Base-by-base conservation (phyloP, 2,888 invertebrate genomes). In the Lottia gigantea region DNA sequence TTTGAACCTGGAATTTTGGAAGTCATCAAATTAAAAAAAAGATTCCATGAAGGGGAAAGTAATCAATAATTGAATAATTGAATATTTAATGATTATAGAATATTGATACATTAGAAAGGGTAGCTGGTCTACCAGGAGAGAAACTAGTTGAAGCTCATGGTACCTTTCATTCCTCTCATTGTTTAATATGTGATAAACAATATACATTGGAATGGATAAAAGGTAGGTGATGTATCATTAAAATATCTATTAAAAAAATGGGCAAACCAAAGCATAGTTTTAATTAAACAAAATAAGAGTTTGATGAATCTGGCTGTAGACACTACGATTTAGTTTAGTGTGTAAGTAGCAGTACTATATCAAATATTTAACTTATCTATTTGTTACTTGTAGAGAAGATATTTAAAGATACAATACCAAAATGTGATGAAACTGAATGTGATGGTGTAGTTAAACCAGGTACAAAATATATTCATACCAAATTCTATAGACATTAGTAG, bases 81-180 rank as follows among this genome's bases (percentile, higher is more conserved):
- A 47, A 23, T 70, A 2, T 55, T 23, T 71, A 40, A 40, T 40
- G 40, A 66, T 71, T 78, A 3, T 94, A 98, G 91, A 98, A 98
- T 88, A 96, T 98, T 78, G 98, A 98, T 88, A 95, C 95, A 0
- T 88, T 98, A 75, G 98, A 98, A 89, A 90, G 95, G 77, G 91
- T 94, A 3, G 94, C 97, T 12, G 95, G 94, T 2, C 89, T 98
- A 70, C 93, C 94, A 0, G 93, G 91, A 2, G 94, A 95, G 0
- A 95, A 95, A 86, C 89, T 97, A 40, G 94, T 98, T 0, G 97
- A 98, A 88, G 97, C 97, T 2, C 98, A 98, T 86, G 98, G 98
- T 0, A 95, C 96, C 0, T 97, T 97, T 87, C 92, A 93, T 85
- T 94, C 94, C 0, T 94, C 95, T 65, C 95, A 95, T 85, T 98